Base-by-base conservation (phyloP, 2,888 invertebrate species). In the Ophraella communa region DNA sequence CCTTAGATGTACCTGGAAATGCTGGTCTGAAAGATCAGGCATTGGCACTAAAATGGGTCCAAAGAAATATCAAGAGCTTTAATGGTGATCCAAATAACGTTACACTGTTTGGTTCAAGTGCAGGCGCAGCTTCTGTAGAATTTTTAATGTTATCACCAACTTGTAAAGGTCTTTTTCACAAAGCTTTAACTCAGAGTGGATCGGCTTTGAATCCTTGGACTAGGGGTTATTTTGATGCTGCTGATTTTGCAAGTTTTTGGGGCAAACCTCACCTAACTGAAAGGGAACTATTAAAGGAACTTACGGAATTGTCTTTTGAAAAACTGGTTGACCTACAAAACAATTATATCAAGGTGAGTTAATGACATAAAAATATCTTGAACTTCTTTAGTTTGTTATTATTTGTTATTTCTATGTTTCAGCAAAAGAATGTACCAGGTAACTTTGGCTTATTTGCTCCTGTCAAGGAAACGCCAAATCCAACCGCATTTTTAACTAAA, bases 11-110 rank as follows among this genome's bases (percentile, higher is more conserved):
- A 55, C 84, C 85, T 0, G 86, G 85, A 3, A 86, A 86, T 74
- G 84, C 85, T 0, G 85, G 84, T 1, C 76, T 86, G 0, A 85
- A 85, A 76, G 86, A 86, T 73, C 83, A 84, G 77, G 79, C 84
- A 1, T 67, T 85, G 71, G 85, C 85, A 0, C 68, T 86, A 42
- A 82, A 82, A 66, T 86, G 85, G 85, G 79, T 86, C 0, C 82
- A 84, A 65, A 76, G 76, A 1, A 86, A 86, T 69, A 84, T 85
- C 11, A 66, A 75, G 7, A 39, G 71, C 11, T 77, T 77, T 56
- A 62, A 66, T 55, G 76, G 77, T 10, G 71, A 77, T 68, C 71
- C 77, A 2, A 66, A 71, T 21, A 76, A 76, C 58, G 72, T 84
- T 82, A 85, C 85, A 0, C 33, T 71, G 17, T 66, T 69, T 47